Base-by-base conservation (phyloP, 2,113 vertebrate genomes). In the Cheilinus undulatus region DNA sequence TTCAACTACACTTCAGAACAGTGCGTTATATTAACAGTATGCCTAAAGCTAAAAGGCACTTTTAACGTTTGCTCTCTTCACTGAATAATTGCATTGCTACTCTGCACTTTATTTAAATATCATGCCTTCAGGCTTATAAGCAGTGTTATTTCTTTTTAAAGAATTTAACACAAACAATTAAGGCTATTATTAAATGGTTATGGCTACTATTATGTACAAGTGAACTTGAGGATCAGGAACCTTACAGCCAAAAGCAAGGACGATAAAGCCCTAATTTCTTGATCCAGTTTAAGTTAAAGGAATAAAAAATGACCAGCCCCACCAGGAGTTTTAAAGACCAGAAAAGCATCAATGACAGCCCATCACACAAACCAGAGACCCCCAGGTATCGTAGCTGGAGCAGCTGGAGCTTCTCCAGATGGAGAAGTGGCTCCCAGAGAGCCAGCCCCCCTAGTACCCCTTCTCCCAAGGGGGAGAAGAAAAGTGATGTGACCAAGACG, bases 401-500 rank as follows among this genome's bases (percentile, higher is more conserved):
- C 63, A 80, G 70, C 73, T 78, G 92, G 12, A 86, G 86, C 22
- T 86, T 93, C 59, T 76, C 90, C 3, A 77, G 57, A 23, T 92
- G 92, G 92, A 89, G 87, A 28, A 83, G 76, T 20, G 49, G 66
- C 20, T 90, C 88, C 43, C 88, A 86, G 78, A 88, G 79, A 74
- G 53, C 73, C 1, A 81, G 3, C 15, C 75, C 87, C 0, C 89
- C 92, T 0, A 61, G 26, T 0, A 87, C 89, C 1, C 80, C 89
- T 0, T 92, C 90, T 0, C 64, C 78, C 0, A 89, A 76, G 76
- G 10, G 30, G 13, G 83, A 86, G 2, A 83, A 69, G 49, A 86
- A 43, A 36, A 66, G 38, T 7, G 89, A 93, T 3, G 71, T 92
- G 68, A 87, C 43, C 73, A 84, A 56, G 57, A 92, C 87, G 0